phyloP scores from a whole-genome alignment of 1,140 invertebrate genomes.

The Xylocopa sonorina region DNA sequence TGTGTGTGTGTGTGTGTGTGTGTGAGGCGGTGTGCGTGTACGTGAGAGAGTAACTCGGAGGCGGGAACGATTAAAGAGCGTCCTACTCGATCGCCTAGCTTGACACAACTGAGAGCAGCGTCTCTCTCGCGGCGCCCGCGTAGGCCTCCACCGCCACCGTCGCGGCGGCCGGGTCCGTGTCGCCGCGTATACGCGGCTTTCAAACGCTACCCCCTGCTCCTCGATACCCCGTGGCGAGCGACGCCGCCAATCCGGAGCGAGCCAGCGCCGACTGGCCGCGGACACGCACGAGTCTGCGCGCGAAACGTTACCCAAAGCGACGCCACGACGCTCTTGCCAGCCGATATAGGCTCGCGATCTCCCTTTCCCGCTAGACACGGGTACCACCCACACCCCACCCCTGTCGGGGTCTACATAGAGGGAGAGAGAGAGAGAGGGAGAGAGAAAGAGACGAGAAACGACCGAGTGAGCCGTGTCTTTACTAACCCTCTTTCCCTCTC shows the following conservation, averaged over 20 bases:
- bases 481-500: constrained; percentile 48
- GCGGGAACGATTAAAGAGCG: constrained; percentile 80
- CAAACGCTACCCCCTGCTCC: constrained; percentile 71
- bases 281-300: constrained; percentile 59
- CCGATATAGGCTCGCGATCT: neutral
- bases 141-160: constrained; percentile 65
- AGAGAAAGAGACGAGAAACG: too few relatives aligned
- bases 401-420: neutral
- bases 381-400: neutral
- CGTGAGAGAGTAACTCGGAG: constrained; percentile 74
- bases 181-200: constrained; percentile 73
- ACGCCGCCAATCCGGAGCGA: constrained; percentile 57
- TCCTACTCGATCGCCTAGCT: constrained; percentile 82
- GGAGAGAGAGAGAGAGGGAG: too few relatives aligned
- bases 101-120: constrained; percentile 79
- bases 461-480: constrained; percentile 21
- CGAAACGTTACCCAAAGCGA: constrained; percentile 51
- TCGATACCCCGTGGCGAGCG: constrained; percentile 35
- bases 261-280: constrained; percentile 37
- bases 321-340: constrained; percentile 13
- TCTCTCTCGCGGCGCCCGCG: constrained; percentile 72
- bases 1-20: constrained; percentile 57
- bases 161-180: constrained; percentile 55
- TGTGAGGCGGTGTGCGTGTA: constrained; percentile 61
- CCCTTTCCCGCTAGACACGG: neutral